A percentile compares a stretch with the other conserved stretches of the same genome.
Conservation (phyloP, 2,888 invertebrate genomes). For the Agrenia bidenticulata region DNA sequence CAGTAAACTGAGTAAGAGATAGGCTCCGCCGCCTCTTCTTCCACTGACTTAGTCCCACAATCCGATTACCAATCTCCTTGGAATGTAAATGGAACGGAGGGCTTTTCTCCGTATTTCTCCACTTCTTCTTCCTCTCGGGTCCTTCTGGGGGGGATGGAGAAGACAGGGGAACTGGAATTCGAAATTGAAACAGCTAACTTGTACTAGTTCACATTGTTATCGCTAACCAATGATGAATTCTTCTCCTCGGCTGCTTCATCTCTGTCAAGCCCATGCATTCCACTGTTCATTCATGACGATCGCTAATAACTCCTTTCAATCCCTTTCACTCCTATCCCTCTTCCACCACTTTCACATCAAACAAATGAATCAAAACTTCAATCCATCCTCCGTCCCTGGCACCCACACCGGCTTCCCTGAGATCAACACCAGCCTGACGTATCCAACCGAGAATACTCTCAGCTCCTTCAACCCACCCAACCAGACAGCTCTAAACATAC, state of each 20-base stretch:
- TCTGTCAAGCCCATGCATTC: constrained; percentile 10
- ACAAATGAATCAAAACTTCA: constrained; percentile 4
- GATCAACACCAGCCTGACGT: too few relatives aligned
- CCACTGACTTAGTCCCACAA: constrained; percentile 33
- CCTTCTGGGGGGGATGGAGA: too few relatives aligned
- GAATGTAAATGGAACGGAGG: constrained; percentile 41
- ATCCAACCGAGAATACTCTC: too few relatives aligned
- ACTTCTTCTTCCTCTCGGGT: too few relatives aligned
- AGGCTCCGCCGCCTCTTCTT: constrained; percentile 16
- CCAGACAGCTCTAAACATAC: too few relatives aligned
- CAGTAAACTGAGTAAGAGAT: neutral
- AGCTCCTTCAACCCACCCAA: too few relatives aligned
- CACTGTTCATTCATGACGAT: constrained; percentile 6
- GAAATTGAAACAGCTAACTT: constrained; percentile 10
- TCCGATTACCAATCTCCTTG: constrained; percentile 45
- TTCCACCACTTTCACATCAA: constrained; percentile 1
- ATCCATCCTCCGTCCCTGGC: neutral
- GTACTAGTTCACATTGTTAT: neutral
- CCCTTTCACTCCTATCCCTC: neutral
- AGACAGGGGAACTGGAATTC: neutral
- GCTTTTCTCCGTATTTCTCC: neutral
- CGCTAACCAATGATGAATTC: constrained; percentile 4
- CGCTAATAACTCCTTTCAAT: neutral
- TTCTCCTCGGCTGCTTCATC: neutral
- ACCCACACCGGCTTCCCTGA: too few relatives aligned